phyloP scores from a whole-genome alignment of 2,888 invertebrate species.

The Scaptomyza reducta region DNA sequence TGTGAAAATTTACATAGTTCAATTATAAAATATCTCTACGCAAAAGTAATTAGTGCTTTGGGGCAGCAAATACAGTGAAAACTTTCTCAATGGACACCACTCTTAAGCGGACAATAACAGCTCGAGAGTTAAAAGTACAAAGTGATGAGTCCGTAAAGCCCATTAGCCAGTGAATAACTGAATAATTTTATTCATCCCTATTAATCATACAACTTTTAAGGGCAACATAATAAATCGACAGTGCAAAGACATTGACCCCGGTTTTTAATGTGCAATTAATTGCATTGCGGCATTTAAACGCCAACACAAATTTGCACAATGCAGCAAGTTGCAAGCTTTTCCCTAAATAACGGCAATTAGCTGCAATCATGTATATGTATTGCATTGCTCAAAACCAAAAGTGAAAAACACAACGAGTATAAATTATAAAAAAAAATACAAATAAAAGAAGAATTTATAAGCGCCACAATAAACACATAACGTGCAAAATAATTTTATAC shows the following conservation, averaged over 20 bases:
- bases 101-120: no score
- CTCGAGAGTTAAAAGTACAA: no score
- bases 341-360: constrained; percentile 16
- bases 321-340: background rate
- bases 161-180: background rate
- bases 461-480: constrained; percentile 61
- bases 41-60: constrained; percentile 8
- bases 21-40: constrained; percentile 34
- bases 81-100: no score
- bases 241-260: background rate
- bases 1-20: constrained; percentile 41
- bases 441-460: constrained; percentile 29
- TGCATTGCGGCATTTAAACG: background rate
- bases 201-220: background rate
- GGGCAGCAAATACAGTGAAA: background rate
- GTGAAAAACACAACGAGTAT: constrained; percentile 17
- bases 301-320: constrained; percentile 5
- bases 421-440: constrained; percentile 23
- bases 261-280: background rate
- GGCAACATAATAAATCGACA: background rate
- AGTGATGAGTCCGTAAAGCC: background rate
- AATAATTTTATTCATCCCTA: background rate
- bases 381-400: constrained; percentile 15
- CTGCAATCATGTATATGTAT: constrained; percentile 1
- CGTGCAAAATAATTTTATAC: constrained; percentile 58